Evolutionary conservation across 2,888 invertebrate species (phyloP), one percentile per base, ranked within the genome.

Genomic region (Mongoloraphidia duomilia): DNA sequence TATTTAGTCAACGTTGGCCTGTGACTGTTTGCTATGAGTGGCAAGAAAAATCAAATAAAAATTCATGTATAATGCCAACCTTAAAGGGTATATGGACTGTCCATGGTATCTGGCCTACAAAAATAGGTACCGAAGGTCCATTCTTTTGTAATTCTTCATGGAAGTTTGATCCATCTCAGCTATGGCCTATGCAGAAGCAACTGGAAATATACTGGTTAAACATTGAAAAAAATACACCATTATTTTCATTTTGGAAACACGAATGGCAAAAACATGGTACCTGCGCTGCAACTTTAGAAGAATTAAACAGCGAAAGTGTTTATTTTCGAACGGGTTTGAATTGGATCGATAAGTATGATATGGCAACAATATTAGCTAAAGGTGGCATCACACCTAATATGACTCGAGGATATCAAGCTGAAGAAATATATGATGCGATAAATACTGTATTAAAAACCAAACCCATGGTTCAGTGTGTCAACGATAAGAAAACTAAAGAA

Each of bases 241-340:
- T 63, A 2, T 67, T 79, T 56, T 70, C 76, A 9, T 70, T 88
- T 17, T 88, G 87, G 87, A 70, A 77, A 50, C 87, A 89, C 59
- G 89, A 89, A 63, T 89, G 88, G 88, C 63, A 69, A 1, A 89
- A 89, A 59, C 89, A 89, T 62, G 89, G 89, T 2, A 86, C 87
- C 0, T 89, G 89, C 61, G 83, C 87, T 2, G 71, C 76, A 1
- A 55, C 64, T 5, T 54, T 84, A 3, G 68, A 75, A 1, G 57
- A 65, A 4, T 61, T 87, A 0, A 69, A 76, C 55, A 73, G 72
- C 13, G 82, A 86, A 58, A 57, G 71, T 0, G 82, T 82, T 58
- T 88, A 84, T 62, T 88, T 88, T 59, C 62, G 65, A 0, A 70
- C 75, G 54, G 85, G 82, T 0, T 60, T 87, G 3, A 60, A 68